phyloP scores from a whole-genome alignment of 92 coral and sea anemone genomes.

The Muricea muricata region DNA sequence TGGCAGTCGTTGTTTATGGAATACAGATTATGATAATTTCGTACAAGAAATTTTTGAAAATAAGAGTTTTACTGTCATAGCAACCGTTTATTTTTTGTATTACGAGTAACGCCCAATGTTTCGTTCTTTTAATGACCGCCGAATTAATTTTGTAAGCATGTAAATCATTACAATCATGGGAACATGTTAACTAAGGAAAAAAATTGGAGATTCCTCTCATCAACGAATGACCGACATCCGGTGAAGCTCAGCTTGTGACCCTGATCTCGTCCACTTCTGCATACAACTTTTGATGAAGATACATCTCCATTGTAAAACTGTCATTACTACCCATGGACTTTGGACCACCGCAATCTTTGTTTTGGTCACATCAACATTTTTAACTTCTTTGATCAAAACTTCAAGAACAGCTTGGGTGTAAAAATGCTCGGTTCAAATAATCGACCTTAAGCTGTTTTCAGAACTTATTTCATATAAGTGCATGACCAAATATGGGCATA shows the following conservation, averaged over 20 bases:
- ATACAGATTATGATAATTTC: conserved; percentile 76
- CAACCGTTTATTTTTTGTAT: conserved; percentile 85
- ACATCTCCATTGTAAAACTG: conserved; percentile 78
- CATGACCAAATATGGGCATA: too few relatives aligned
- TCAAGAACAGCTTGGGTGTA: conserved; percentile 85
- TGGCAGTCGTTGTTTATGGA: conserved; percentile 94
- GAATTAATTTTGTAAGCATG: too few relatives aligned
- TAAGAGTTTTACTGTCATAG: conserved; percentile 70
- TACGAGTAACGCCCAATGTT: conserved; percentile 67
- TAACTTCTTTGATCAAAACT: conserved; percentile 75
- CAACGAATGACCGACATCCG: conserved; percentile 82
- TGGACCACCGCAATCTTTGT: conserved; percentile 76
- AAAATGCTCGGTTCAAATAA: conserved; percentile 74
- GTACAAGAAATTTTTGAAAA: conserved; percentile 81
- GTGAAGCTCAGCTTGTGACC: conserved; percentile 72
- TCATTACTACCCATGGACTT: conserved; percentile 38
- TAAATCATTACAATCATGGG: too few relatives aligned
- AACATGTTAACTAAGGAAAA: too few relatives aligned
- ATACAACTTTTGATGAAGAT: conserved; percentile 86
- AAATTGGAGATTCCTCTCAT: too few relatives aligned
- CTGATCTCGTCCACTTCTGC: conserved; percentile 57
- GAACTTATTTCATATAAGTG: conserved; percentile 47
- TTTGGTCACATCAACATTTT: conserved; percentile 78
- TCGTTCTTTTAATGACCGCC: too few relatives aligned
- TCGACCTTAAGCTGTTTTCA: conserved; percentile 71